These are phyloP conservation scores for Cotesia glomerata DNA, from an alignment of 1,140 invertebrate species.

Conservation along the genomic window DNA sequence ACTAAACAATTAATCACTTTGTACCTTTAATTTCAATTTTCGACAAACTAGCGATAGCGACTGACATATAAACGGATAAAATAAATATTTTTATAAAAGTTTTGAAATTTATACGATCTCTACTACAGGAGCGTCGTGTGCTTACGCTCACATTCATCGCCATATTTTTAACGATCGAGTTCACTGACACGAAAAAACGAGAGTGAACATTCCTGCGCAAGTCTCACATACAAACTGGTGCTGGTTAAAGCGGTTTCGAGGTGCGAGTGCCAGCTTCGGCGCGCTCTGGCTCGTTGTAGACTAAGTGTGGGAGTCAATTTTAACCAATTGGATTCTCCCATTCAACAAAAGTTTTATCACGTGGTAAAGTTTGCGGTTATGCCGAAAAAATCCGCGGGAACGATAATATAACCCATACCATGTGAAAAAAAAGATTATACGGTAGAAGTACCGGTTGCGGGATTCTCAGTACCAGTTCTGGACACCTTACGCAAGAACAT, in stretches of 20 bases:
- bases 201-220: slow-evolving; percentile 34
- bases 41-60: neutral
- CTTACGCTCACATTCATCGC: slow-evolving; percentile 24
- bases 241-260: neutral
- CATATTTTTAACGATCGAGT: slow-evolving; percentile 32
- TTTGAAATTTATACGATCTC: too few relatives aligned
- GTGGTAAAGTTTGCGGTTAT: neutral
- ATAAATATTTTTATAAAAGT: neutral
- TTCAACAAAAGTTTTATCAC: neutral
- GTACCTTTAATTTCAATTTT: neutral
- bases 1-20: too few relatives aligned
- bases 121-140: neutral
- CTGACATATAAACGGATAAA: neutral
- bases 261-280: neutral
- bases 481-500: too few relatives aligned
- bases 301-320: neutral
- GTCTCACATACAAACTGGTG: slow-evolving; percentile 38
- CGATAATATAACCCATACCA: neutral
- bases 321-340: neutral
- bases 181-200: neutral
- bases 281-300: neutral
- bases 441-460: too few relatives aligned
- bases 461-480: too few relatives aligned
- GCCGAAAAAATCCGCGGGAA: neutral
- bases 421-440: neutral